Evolutionary conservation across 2,113 vertebrate species (phyloP), one percentile per base, ranked within the genome.

Genomic region (Micromys minutus): DNA sequence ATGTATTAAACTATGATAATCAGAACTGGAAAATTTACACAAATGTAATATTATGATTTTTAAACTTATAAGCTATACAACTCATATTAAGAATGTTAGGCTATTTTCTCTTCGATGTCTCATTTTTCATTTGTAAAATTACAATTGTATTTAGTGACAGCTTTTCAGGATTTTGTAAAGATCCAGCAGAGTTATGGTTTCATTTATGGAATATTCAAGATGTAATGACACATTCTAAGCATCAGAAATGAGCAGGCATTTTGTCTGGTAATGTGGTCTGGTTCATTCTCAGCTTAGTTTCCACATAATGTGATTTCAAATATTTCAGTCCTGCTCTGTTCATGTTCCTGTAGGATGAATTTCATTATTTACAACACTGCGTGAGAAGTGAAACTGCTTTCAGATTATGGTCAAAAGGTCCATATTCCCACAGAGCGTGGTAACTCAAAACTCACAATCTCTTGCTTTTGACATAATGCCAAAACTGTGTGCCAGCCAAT

Each of bases 401-500:
- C 79, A 86, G 57, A 87, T 89, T 9, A 7, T 4, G 36, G 13
- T 75, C 75, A 85, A 67, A 16, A n/a, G 47, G 3, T 76, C 94
- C 3, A 26, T 92, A 57, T 55, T 61, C 87, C 57, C 34, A 83
- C 42, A 10, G 13, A 86, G 42, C 77, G 21, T 87, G 13, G 47
- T 77, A 87, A 52, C 7, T 22, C n/a, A 94, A 91, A 89, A 13
- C 24, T 93, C 77, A 95, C 83, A 61, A 21, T 74, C 91, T 84
- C 93, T 96, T 93, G 93, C 71, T 59, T 80, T 87, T 52, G 31
- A 87, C 42, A 3, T 74, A 10, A 92, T 47, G 9, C 29, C 77
- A 95, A 19, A 6, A 10, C 29, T 90, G 3, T 69, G 24, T 59
- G 63, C 24, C 34, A 96, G 55, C 36, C 61, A 95, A 91, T 22